These are phyloP conservation scores for Hemitrygon akajei DNA, from an alignment of 2,797 vertebrate genomes.

Conservation along the genomic window DNA sequence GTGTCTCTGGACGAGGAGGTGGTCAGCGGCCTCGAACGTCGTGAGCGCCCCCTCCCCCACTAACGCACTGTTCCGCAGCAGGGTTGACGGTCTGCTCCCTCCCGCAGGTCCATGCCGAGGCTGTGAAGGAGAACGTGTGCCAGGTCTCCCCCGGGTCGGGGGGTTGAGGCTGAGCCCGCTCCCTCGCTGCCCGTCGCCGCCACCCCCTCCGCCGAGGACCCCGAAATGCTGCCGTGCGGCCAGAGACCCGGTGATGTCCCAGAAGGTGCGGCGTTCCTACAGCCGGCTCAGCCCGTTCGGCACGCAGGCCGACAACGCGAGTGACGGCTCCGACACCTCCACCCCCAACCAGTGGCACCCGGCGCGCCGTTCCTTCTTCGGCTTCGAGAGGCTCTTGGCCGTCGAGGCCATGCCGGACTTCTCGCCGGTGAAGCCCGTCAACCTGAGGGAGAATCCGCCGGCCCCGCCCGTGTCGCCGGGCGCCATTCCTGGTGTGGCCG, in stretches of 20 bases:
- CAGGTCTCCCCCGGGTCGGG: background rate
- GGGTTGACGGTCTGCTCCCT: background rate
- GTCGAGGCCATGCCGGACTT: slow-evolving; percentile 42
- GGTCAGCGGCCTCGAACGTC: too few species aligned
- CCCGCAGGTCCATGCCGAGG: slow-evolving; percentile 41
- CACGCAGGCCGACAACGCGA: too few species aligned
- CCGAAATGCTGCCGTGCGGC: background rate
- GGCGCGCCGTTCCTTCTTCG: slow-evolving; percentile 54
- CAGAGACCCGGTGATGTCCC: slow-evolving; percentile 54
- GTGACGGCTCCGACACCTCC: slow-evolving; percentile 37
- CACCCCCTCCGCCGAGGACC: background rate
- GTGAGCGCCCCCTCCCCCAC: too few species aligned
- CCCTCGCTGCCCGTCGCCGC: background rate
- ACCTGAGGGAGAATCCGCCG: slow-evolving; percentile 32
- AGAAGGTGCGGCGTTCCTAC: slow-evolving; percentile 64
- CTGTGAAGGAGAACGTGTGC: slow-evolving; percentile 51
- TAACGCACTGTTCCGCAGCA: too few species aligned
- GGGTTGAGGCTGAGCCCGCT: background rate
- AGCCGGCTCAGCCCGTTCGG: slow-evolving; percentile 50
- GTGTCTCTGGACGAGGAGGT: too few species aligned
- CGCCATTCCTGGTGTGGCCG: slow-evolving; percentile 57
- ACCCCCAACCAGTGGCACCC: slow-evolving; percentile 44
- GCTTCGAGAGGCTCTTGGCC: slow-evolving; percentile 55
- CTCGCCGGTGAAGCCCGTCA: slow-evolving; percentile 43
- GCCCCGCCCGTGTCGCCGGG: slow-evolving; percentile 42